Percentiles rank a stretch among this genome's conserved stretches.
Evolutionary conservation across 2,113 vertebrate species (phyloP).

Genomic region (Toxotes chatareus): DNA sequence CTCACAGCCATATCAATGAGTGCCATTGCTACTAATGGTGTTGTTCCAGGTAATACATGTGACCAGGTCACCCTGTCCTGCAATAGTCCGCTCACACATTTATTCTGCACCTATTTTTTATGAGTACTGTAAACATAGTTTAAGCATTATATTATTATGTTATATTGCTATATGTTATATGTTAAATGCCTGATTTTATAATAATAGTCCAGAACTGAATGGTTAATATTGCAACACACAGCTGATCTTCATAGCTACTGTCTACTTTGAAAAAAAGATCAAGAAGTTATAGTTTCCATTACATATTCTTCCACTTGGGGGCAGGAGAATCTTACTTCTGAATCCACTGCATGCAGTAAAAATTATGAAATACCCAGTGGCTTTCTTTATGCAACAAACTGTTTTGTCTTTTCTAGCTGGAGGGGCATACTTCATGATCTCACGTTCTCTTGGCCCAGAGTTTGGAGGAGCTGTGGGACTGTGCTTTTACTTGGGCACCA

Average conservation of each 20-base stretch:
- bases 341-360: not conserved
- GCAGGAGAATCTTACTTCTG: constrained; percentile 20
- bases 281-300: not conserved
- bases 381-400: not conserved
- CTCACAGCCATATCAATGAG: constrained; percentile 98
- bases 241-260: not conserved
- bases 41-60: constrained; percentile 91
- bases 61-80: not conserved
- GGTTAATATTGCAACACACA: not conserved
- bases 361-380: not conserved
- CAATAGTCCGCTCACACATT: not conserved
- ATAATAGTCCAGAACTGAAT: not conserved
- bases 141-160: not conserved
- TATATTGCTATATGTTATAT: no score
- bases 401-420: constrained; percentile 85
- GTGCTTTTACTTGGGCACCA: constrained; percentile 98
- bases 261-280: not conserved
- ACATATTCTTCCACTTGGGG: constrained; percentile 14
- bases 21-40: constrained; percentile 95
- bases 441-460: constrained; percentile 95
- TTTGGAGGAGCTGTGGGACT: constrained; percentile 98
- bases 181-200: not conserved
- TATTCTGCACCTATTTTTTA: not conserved
- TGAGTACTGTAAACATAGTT: not conserved
- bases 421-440: constrained; percentile 99